Evolutionary conservation across 2,888 invertebrate genomes (phyloP).

Genomic region (Ophion obscuratus): DNA sequence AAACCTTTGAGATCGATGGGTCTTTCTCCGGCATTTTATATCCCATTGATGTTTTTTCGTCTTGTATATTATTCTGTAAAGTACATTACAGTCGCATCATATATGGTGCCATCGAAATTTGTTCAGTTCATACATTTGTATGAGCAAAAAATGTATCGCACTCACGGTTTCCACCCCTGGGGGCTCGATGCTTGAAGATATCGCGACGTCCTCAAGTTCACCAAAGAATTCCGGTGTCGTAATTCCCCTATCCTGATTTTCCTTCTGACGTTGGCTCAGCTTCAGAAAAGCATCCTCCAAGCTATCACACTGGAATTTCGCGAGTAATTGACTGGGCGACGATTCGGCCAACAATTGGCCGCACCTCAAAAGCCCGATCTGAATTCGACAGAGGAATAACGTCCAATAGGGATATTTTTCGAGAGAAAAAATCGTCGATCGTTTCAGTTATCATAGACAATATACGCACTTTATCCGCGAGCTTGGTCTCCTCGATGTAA

Average conservation of each 20-base stretch:
- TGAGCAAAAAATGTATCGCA: background rate
- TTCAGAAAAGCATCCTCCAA: conserved; percentile 95
- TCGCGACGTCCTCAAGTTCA: conserved; percentile 67
- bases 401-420: too few species aligned
- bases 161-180: conserved; percentile 47
- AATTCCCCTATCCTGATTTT: conserved; percentile 76
- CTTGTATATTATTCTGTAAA: conserved; percentile 70
- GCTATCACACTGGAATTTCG: conserved; percentile 88
- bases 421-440: too few species aligned
- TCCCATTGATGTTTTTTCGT: conserved; percentile 66
- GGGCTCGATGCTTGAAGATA: conserved; percentile 46
- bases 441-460: background rate
- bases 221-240: conserved; percentile 53
- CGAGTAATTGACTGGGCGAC: conserved; percentile 90
- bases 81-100: background rate
- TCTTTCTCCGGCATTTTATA: conserved; percentile 41
- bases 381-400: conserved; percentile 58
- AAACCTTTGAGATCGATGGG: conserved; percentile 5
- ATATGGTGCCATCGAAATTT: background rate
- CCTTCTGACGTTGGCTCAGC: conserved; percentile 88
- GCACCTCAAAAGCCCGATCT: conserved; percentile 96
- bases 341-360: conserved; percentile 95
- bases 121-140: background rate
- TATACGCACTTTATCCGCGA: conserved; percentile 89
- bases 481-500: conserved; percentile 96